Evolutionary conservation across 2,888 invertebrate species (phyloP), one percentile per base, ranked within the genome.

Genomic region (Tanypteryx hageni): DNA sequence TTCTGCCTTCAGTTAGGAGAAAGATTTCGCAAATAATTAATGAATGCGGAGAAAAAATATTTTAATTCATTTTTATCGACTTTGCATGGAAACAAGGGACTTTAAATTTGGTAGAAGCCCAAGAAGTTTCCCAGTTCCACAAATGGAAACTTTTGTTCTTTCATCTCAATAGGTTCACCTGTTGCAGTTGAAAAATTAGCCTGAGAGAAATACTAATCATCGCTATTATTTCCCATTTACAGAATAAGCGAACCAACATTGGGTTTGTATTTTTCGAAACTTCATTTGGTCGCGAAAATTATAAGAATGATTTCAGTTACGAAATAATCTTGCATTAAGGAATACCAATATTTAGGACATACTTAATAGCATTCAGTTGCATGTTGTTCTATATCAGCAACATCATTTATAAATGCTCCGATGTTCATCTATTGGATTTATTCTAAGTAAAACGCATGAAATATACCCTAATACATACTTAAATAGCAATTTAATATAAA

Each of bases 161-260:
- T 85, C 85, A 57, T 22, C 11, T 84, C n/a, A 84, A 84, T 85
- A 22, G 22, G 9, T 85, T 85, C 58, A 85, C 85, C 85, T 85
- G 85, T 85, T 85, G 85, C 85, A 85, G 57, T 14, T 22, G 85
- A 58, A 56, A 85, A 57, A 85, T 85, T 85, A 57, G 58, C 85
- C 58, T 13, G 76, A 58, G 83, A 11, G 58, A 85, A 56, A 85
- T 14, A 85, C 57, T 85, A 57, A 57, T 85, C 56, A 85, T 58
- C 57, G 22, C 58, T 27, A 76, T 7, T 22, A 27, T 76, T 9
- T 27, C 22, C 27, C 76, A 27, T 27, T 76, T 13, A 14, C 76
- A 11, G 27, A 22, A 76, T 76, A 22, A 10, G 27, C 27, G 76
- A 76, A 76, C 44, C 44, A 44, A 44, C 44, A 44, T 5, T 44